A percentile compares a stretch with the other conserved stretches of the same genome.
Evolutionary conservation across 2,113 vertebrate genomes (phyloP).

Genomic region (Bostrychus sinensis): DNA sequence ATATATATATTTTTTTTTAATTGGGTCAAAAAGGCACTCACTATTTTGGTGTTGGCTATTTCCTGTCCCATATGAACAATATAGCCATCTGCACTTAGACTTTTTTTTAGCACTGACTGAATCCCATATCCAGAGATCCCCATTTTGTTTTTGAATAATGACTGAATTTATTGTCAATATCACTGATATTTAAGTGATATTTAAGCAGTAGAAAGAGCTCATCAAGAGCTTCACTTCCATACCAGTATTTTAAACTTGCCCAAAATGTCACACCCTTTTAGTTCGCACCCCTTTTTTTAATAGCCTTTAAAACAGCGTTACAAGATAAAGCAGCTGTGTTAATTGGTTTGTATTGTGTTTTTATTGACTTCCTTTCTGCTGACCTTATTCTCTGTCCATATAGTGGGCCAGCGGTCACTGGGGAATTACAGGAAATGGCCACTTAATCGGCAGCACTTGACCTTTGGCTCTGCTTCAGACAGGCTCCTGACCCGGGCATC

Average conservation of each 20-base stretch:
- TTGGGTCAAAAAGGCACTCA: no score
- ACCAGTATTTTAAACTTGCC: neutral
- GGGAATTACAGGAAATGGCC: slow-evolving; percentile 73
- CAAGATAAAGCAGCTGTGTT: neutral
- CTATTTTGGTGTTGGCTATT: no score
- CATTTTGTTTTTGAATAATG: no score
- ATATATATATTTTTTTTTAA: no score
- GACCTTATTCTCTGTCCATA: slow-evolving; percentile 33
- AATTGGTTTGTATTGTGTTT: slow-evolving; percentile 17
- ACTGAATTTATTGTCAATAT: no score
- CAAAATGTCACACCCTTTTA: neutral
- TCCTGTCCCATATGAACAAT: no score
- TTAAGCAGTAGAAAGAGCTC: no score
- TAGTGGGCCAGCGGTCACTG: slow-evolving; percentile 47
- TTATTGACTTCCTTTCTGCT: slow-evolving; percentile 36
- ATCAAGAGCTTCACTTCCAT: no score
- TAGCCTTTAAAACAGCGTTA: neutral
- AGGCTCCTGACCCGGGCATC: slow-evolving; percentile 56
- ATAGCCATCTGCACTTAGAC: no score
- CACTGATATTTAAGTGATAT: no score
- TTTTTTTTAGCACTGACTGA: no score
- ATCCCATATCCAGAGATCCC: no score
- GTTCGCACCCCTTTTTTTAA: neutral
- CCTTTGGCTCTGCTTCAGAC: slow-evolving; percentile 53
- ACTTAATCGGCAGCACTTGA: slow-evolving; percentile 77